Conservation (phyloP, 2,888 invertebrate genomes). For the Perdita meconis region DNA sequence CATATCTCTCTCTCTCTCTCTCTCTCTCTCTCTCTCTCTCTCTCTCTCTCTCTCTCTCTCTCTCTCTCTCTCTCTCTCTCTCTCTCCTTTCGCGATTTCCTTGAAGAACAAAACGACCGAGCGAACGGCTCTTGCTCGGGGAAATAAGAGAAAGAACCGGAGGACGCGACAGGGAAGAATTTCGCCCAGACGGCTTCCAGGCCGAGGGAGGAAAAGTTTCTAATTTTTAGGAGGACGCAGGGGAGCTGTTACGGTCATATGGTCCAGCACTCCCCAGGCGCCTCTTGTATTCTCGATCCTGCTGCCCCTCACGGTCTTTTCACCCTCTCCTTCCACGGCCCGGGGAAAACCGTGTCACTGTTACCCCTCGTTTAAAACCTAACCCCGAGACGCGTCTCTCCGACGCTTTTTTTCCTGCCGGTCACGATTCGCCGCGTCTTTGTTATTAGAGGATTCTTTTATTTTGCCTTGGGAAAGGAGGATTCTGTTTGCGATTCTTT, state of each 20-base stretch:
- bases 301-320: background rate
- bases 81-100: no score
- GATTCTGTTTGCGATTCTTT: no score
- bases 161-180: background rate
- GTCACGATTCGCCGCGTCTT: background rate
- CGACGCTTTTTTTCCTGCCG: no score
- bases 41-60: no score
- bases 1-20: no score
- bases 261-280: slow-evolving; percentile 46
- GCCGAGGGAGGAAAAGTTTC: slow-evolving; percentile 38
- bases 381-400: background rate
- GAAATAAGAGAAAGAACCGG: background rate
- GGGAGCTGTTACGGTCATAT: slow-evolving; percentile 18
- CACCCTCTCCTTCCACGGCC: background rate
- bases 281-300: slow-evolving; percentile 33
- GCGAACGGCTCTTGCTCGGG: background rate
- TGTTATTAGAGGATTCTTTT: no score
- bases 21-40: no score
- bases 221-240: slow-evolving; percentile 58
- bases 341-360: slow-evolving; percentile 25
- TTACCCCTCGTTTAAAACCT: slow-evolving; percentile 5
- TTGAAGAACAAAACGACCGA: background rate
- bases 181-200: slow-evolving; percentile 7
- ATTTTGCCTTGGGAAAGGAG: no score
- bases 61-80: no score